Percentiles rank a stretch among this genome's conserved stretches.
Conservation (phyloP, 2,797 vertebrate genomes). For the Carduelis carduelis region DNA sequence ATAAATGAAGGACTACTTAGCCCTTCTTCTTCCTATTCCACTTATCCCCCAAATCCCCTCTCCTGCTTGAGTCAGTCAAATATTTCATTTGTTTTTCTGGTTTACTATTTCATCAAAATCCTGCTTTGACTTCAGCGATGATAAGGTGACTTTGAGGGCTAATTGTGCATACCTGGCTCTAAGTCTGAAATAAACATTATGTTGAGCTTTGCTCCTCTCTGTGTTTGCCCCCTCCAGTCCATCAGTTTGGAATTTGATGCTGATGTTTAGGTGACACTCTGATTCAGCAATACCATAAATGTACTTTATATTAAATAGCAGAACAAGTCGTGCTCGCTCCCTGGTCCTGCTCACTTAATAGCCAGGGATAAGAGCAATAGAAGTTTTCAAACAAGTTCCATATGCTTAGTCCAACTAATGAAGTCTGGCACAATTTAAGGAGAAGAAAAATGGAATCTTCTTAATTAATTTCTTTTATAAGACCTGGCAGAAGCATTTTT, state of each 20-base stretch:
- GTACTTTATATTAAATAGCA: not conserved
- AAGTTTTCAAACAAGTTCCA: conserved; percentile 12
- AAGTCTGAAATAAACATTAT: not conserved
- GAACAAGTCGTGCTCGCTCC: not conserved
- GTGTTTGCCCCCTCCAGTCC: not conserved
- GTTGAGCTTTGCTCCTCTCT: not conserved
- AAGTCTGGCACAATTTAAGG: not conserved
- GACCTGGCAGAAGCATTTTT: conserved; percentile 5
- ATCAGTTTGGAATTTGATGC: not conserved
- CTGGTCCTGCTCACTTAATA: not conserved
- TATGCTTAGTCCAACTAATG: not conserved
- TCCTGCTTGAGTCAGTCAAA: not conserved
- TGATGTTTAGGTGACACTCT: not conserved
- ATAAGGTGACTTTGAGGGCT: conserved; percentile 7
- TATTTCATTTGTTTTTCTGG: not conserved
- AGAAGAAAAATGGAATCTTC: not conserved
- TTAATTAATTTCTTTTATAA: not conserved
- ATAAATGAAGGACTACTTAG: conserved; percentile 29
- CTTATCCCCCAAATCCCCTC: not conserved
- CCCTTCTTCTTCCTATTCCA: not conserved
- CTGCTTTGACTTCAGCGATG: not conserved
- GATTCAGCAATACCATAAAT: not conserved
- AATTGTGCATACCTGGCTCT: not conserved
- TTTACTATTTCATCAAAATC: conserved; percentile 26
- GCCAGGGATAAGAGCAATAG: not conserved